phyloP scores from a whole-genome alignment of 1,140 invertebrate genomes.

The Bacillus rossius region DNA sequence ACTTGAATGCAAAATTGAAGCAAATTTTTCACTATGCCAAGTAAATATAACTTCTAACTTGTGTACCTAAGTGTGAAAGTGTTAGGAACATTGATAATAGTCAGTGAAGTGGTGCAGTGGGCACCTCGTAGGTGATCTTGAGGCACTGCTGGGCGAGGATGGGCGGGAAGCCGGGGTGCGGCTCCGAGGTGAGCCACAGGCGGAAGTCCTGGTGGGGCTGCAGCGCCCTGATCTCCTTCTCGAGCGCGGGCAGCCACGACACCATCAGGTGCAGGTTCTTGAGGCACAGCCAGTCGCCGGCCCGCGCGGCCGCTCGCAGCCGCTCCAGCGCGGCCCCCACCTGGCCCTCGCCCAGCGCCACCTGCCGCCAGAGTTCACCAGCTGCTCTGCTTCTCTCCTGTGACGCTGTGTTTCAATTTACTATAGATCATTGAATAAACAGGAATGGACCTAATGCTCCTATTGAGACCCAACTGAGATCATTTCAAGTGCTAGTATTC shows the following conservation, averaged over 20 bases:
- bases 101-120: no score
- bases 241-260: constrained; percentile 66
- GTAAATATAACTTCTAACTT: no score
- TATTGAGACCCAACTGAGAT: no score
- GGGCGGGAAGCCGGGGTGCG: constrained; percentile 58
- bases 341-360: constrained; percentile 71
- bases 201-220: constrained; percentile 57
- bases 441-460: no score
- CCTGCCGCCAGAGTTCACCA: constrained; percentile 45
- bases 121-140: constrained; percentile 84
- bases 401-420: no score
- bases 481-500: no score
- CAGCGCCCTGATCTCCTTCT: constrained; percentile 59
- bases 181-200: constrained; percentile 73
- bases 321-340: constrained; percentile 53
- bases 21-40: no score
- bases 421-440: no score
- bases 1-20: no score
- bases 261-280: constrained; percentile 88
- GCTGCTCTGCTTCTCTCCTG: no score
- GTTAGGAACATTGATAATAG: no score
- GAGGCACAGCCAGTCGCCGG: constrained; percentile 70
- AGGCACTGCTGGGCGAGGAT: constrained; percentile 60
- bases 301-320: constrained; percentile 36
- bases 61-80: no score